Evolutionary conservation across 2,113 vertebrate genomes (phyloP).

Genomic region (Megaceryle maxima): DNA sequence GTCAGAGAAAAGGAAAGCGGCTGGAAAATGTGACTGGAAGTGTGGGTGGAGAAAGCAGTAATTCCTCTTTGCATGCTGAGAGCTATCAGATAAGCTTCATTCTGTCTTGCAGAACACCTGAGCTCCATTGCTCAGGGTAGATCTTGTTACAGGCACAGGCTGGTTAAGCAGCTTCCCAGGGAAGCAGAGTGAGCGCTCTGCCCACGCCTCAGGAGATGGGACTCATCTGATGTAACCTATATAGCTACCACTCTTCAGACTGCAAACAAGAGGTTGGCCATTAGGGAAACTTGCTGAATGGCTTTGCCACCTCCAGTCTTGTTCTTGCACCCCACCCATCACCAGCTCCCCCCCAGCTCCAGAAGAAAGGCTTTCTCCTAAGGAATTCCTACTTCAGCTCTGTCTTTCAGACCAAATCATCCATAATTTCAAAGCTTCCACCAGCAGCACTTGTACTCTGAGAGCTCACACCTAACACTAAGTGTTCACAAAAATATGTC

Average conservation of each 20-base stretch:
- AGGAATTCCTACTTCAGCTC: neutral
- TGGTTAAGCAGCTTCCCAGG: neutral
- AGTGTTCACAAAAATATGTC: neutral
- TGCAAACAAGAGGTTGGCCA: neutral
- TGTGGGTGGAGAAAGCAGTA: neutral
- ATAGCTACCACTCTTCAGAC: neutral
- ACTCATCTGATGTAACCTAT: neutral
- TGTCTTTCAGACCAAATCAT: neutral
- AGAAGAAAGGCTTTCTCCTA: neutral
- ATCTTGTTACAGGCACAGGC: neutral
- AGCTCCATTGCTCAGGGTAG: neutral
- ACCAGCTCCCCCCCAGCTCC: neutral
- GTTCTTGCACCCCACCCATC: neutral
- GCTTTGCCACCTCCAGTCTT: neutral
- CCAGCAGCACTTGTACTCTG: neutral
- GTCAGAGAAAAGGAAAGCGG: neutral
- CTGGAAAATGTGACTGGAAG: slow-evolving; percentile 5
- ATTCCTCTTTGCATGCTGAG: neutral
- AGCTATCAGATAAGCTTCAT: slow-evolving; percentile 12
- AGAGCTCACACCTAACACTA: neutral
- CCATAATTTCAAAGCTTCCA: neutral
- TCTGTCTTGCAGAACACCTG: neutral
- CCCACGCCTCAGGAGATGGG: neutral
- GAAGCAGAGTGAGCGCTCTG: neutral
- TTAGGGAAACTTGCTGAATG: neutral